Evolutionary conservation across 2,113 vertebrate genomes (phyloP), one percentile per base, ranked within the genome.

Genomic region (Pterophyllum scalare): DNA sequence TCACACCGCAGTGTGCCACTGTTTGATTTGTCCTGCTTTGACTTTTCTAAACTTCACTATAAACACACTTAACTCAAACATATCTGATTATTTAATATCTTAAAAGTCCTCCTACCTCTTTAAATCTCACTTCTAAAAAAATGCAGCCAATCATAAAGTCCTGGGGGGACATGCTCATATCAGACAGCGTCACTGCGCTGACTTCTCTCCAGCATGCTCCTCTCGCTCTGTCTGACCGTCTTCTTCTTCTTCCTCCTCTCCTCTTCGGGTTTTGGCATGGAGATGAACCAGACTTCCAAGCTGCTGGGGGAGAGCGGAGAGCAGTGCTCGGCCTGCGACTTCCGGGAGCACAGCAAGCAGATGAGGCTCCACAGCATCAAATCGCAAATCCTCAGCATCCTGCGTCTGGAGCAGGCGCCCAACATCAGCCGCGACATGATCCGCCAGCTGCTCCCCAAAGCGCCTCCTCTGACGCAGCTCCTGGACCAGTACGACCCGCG

Each of bases 401-500:
- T 99, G 87, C 96, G 97, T 3, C 96, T 99, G 76, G 97, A 99
- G 80, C 96, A 97, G 92, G 97, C 98, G 83, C 98, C 98, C 81
- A 99, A 99, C 94, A 98, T 99, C 93, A 99, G 98, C 96, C 96
- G 98, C 91, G 98, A 99, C 93, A 96, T 97, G 94, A 97, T 99
- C 91, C 97, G 96, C 81, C 97, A 98, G 95, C 97, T 99, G 92
- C 92, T 99, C 82, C 98, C 98, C 91, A 97, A 97, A 93, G 98
- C 98, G 88, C 98, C 98, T 28, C 98, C 98, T 5, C 93, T 99
- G 40, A 98, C 96, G 92, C 97, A 98, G 93, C 95, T 99, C 40
- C 97, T 99, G 90, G 97, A 98, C 94, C 98, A 98, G 92, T 99
- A 99, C 72, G 97, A 99, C 7, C 95, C 97, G 38, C 97, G 97